A percentile compares a stretch with the other conserved stretches of the same genome.
phyloP scores from a whole-genome alignment of 2,797 vertebrate genomes.

The Paedocypris micromegethes region DNA sequence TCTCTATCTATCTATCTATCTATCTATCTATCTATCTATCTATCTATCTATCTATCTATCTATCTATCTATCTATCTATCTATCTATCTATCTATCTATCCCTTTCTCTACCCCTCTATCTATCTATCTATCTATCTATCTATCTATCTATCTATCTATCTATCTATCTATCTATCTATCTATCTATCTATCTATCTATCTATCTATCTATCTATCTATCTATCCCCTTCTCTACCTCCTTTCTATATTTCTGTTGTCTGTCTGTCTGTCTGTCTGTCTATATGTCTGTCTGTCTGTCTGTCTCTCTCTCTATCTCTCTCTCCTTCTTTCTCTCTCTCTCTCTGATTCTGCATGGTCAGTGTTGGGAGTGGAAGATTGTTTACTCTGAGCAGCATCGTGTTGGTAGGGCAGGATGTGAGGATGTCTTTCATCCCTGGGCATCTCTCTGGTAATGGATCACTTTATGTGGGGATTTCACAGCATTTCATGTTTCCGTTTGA shows the following conservation, averaged over 20 bases:
- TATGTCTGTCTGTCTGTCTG: too few species aligned
- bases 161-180: background rate
- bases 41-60: background rate
- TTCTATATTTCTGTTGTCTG: background rate
- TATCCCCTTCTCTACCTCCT: constrained; percentile 2
- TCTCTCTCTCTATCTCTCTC: constrained; percentile 2
- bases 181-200: too few species aligned
- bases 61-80: background rate
- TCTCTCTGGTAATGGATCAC: constrained; percentile 38
- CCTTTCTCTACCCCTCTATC: constrained; percentile 1
- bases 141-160: background rate
- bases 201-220: background rate
- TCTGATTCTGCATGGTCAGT: constrained; percentile 26
- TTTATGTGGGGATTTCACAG: constrained; percentile 38
- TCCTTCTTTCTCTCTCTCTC: constrained; percentile 8
- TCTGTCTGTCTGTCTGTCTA: too few species aligned
- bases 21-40: too few species aligned
- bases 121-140: too few species aligned
- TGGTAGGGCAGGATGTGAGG: constrained; percentile 23
- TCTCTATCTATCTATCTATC: too few species aligned
- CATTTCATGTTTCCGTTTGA: constrained; percentile 36
- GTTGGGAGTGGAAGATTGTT: constrained; percentile 30
- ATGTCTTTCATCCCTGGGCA: constrained; percentile 31
- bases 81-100: too few species aligned
- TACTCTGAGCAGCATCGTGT: constrained; percentile 3